Base-by-base conservation (phyloP, 2,113 vertebrate species). In the Lophochroa leadbeateri region DNA sequence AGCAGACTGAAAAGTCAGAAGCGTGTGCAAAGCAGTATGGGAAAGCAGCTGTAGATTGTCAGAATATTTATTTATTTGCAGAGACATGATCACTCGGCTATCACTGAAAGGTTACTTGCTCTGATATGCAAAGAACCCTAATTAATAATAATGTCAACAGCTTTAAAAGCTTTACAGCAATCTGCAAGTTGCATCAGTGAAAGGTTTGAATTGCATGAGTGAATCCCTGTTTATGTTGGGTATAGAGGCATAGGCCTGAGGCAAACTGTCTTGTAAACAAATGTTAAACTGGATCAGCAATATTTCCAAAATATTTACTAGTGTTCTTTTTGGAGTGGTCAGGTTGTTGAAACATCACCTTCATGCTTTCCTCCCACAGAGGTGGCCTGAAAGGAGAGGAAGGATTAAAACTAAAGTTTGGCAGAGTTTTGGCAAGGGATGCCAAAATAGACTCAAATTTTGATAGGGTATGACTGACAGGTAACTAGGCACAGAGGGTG, bases 61-160 rank as follows among this genome's bases (percentile, higher is more conserved):
- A 70, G 74, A 68, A 68, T 95, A 76, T 84, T 95, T 92, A 76
- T 84, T 95, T 92, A 50, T 43, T 57, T 92, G 69, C 77, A 65
- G 57, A 39, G 31, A 41, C 4, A 3, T 16, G 33, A 7, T 91
- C 81, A 57, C 82, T 44, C 50, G 82, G 94, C 75, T 49, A 61
- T 89, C 69, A 16, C 65, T 79, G 74, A 79, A 89, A 96, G 81
- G 83, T 96, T 92, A 64, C 74, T 92, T 85, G 83, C 52, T 72
- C 50, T 87, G 72, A 89, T 92, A 79, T n/a, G 65, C 47, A 61
- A 60, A 70, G 61, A 72, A 28, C 57, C 13, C 63, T 87, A 82
- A 92, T 94, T 95, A 91, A 94, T 91, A 93, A 82, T 77, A 61
- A 60, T 79, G 89, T 87, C 81, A 87, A 29, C 72, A 84, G 47